Evolutionary conservation across 2,888 invertebrate genomes (phyloP).

Genomic region (Ectemnius continuus): DNA sequence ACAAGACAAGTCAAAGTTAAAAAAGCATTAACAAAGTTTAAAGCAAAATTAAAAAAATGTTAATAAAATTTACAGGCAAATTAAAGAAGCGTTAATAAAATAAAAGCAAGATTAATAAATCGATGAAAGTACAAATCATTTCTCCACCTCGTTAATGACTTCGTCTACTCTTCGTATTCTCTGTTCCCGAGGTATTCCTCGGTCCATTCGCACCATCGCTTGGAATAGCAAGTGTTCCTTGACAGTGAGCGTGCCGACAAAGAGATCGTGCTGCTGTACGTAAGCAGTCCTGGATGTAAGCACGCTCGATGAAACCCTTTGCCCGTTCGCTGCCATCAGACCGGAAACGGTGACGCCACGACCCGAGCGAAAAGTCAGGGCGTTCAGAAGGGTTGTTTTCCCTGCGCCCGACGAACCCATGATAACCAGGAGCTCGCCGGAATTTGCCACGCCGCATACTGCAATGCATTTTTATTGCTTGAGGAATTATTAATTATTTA

Average conservation of each 20-base stretch:
- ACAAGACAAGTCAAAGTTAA: too few relatives aligned
- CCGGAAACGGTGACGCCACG: constrained; percentile 84
- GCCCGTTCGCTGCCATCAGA: constrained; percentile 85
- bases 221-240: constrained; percentile 92
- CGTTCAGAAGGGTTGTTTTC: constrained; percentile 95
- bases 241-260: constrained; percentile 93
- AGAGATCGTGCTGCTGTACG: constrained; percentile 96
- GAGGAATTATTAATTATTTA: too few relatives aligned
- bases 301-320: constrained; percentile 85
- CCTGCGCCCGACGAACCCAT: constrained; percentile 96
- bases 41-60: too few relatives aligned
- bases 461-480: constrained; percentile 27
- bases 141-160: constrained; percentile 88
- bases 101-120: too few relatives aligned
- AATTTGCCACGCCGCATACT: constrained; percentile 91
- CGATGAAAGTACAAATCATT: too few relatives aligned
- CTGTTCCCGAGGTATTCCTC: constrained; percentile 85
- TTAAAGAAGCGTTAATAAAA: too few relatives aligned
- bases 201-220: constrained; percentile 92
- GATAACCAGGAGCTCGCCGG: constrained; percentile 91
- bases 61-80: too few relatives aligned
- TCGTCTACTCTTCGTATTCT: constrained; percentile 90
- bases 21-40: too few relatives aligned
- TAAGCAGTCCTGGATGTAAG: constrained; percentile 91
- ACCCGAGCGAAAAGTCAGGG: constrained; percentile 89